Evolutionary conservation across 1,140 invertebrate species (phyloP), one percentile per base, ranked within the genome.

Genomic region (Drosophila athabasca): DNA sequence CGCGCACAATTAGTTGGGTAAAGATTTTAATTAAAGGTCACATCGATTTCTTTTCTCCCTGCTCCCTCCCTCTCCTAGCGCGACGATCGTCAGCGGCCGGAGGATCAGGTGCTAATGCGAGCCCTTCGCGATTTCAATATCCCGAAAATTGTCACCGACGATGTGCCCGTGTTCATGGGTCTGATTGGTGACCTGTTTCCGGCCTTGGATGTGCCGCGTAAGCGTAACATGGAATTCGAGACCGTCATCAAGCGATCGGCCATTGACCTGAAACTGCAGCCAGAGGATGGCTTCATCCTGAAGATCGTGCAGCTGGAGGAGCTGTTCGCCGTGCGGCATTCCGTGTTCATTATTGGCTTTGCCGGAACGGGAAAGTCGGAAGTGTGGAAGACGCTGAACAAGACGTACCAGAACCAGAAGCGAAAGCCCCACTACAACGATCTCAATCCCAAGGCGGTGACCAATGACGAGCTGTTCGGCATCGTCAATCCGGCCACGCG

Each of bases 401-500:
- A 94, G 62, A 97, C 97, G 0, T 97, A 97, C 91, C 92, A 93
- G 54, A 96, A 95, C 89, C 92, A 94, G 81, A 96, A 97, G 87
- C 90, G 93, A 55, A 98, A 97, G 90, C 98, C 98, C 0, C 93
- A 94, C 45, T 98, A 95, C 67, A 95, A 97, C 85, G 98, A 99
- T 90, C 92, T 99, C 5, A 97, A 99, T 91, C 98, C 98, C 2
- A 98, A 98, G 93, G 97, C 97, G 39, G 96, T 99, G 5, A 98
- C 97, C 1, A 99, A 98, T 83, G 97, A 99, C 88, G 98, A 99
- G 91, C 93, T 99, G 17, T 99, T 98, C 92, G 98, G 98, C 13
- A 95, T 98, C 48, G 98, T 99, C 58, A 99, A 99, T 93, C 96
- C 97, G 11, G 93, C 97, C 0, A 99, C 98, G 0, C 94, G 98